These are phyloP conservation scores for Sebastes fasciatus DNA, from an alignment of 2,113 vertebrate genomes.

Conservation along the genomic window DNA sequence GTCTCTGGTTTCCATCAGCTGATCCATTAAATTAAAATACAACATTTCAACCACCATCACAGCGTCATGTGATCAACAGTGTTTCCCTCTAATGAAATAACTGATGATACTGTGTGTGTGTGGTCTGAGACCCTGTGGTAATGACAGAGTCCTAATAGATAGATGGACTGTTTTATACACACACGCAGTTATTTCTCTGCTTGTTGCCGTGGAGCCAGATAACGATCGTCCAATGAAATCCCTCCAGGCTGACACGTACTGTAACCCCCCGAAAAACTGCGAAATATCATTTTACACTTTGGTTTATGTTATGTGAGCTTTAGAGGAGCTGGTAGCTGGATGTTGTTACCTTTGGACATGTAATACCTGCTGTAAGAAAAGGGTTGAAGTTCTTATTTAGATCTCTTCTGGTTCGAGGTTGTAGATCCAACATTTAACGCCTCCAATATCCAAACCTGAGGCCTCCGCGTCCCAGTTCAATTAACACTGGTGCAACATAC, in stretches of 20 bases:
- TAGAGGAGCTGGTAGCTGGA: no score
- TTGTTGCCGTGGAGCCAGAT: not conserved
- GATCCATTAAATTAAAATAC: constrained; percentile 42
- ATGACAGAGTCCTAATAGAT: constrained; percentile 3
- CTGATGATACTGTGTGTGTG: constrained; percentile 8
- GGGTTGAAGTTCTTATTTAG: no score
- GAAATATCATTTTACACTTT: not conserved
- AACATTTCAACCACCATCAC: not conserved
- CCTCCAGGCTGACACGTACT: not conserved
- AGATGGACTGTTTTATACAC: not conserved
- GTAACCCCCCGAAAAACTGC: not conserved
- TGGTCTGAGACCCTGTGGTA: constrained; percentile 10
- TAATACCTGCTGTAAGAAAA: no score
- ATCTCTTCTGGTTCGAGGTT: no score
- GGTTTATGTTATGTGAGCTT: no score
- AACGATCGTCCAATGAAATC: not conserved
- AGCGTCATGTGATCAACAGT: constrained; percentile 3
- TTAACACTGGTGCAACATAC: no score
- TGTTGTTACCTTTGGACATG: no score
- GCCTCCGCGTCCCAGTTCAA: no score
- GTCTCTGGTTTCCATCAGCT: constrained; percentile 62
- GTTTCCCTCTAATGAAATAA: constrained; percentile 58
- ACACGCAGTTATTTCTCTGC: not conserved
- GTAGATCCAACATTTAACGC: no score
- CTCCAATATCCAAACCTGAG: not conserved